Evolutionary conservation across 2,113 vertebrate species (phyloP).

Genomic region (Phycodurus eques): DNA sequence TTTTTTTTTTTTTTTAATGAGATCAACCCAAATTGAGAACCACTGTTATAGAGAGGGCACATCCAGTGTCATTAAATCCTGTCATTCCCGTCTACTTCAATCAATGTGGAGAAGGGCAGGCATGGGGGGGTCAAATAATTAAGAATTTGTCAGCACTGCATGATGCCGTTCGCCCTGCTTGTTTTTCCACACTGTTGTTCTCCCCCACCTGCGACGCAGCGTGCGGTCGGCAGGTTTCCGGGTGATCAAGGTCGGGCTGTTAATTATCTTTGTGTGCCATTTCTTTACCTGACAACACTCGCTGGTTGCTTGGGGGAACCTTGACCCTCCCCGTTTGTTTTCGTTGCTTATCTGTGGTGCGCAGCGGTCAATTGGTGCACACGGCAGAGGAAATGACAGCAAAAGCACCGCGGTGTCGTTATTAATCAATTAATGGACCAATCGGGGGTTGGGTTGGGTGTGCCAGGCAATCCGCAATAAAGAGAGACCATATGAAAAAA

Average conservation of each 20-base stretch:
- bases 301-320: constrained; percentile 48
- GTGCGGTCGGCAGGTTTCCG: constrained; percentile 55
- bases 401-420: no score
- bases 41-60: not conserved
- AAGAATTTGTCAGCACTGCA: constrained; percentile 44
- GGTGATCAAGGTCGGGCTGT: constrained; percentile 69
- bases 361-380: not conserved
- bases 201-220: constrained; percentile 38
- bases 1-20: no score
- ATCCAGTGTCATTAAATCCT: constrained; percentile 15
- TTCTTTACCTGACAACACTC: constrained; percentile 56
- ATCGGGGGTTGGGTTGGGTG: no score
- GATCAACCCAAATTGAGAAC: not conserved
- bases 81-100: constrained; percentile 37
- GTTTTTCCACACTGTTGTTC: constrained; percentile 29
- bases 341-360: not conserved
- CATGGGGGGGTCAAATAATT: constrained; percentile 42
- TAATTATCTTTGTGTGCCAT: constrained; percentile 65
- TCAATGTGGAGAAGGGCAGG: constrained; percentile 19
- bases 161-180: constrained; percentile 46
- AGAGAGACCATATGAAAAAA: not conserved
- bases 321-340: constrained; percentile 44
- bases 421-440: no score
- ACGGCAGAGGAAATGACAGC: not conserved
- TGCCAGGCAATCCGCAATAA: not conserved